Evolutionary conservation across 2,797 vertebrate species (phyloP).

Genomic region (Muscicapa striata): DNA sequence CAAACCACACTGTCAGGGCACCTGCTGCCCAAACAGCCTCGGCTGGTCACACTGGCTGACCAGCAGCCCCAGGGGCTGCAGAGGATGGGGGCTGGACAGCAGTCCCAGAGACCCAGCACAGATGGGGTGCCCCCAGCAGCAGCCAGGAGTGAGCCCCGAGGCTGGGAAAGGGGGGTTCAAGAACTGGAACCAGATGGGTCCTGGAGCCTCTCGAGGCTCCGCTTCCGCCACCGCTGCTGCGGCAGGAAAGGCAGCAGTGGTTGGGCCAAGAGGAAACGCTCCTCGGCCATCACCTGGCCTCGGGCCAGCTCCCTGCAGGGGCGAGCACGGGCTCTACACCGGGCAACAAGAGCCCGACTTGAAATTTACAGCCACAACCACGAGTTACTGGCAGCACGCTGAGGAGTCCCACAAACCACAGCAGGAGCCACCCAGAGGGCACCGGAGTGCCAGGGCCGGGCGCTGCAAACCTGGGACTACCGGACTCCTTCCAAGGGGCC

Average conservation of each 20-base stretch:
- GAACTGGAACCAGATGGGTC: neutral
- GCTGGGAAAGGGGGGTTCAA: neutral
- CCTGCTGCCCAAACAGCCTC: neutral
- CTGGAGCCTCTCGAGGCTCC: rapidly evolving
- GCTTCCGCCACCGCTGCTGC: neutral
- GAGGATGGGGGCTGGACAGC: neutral
- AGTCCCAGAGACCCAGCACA: neutral
- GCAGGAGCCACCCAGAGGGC: rapidly evolving
- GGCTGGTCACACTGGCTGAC: neutral
- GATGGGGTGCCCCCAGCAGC: neutral
- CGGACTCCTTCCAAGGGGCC: neutral
- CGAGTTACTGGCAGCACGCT: rapidly evolving
- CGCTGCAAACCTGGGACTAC: neutral
- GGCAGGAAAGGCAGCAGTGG: neutral
- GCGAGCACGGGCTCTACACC: rapidly evolving
- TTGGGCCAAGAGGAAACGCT: neutral
- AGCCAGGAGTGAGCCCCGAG: neutral
- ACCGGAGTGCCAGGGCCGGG: neutral
- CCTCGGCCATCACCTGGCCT: neutral
- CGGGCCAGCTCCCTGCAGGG: rapidly evolving
- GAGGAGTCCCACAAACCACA: rapidly evolving
- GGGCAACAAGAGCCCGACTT: neutral
- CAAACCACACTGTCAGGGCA: neutral
- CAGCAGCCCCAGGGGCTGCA: neutral
- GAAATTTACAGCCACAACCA: neutral